These are phyloP conservation scores for Pherbina coryleti DNA, from an alignment of 2,888 invertebrate species.

Conservation along the genomic window DNA sequence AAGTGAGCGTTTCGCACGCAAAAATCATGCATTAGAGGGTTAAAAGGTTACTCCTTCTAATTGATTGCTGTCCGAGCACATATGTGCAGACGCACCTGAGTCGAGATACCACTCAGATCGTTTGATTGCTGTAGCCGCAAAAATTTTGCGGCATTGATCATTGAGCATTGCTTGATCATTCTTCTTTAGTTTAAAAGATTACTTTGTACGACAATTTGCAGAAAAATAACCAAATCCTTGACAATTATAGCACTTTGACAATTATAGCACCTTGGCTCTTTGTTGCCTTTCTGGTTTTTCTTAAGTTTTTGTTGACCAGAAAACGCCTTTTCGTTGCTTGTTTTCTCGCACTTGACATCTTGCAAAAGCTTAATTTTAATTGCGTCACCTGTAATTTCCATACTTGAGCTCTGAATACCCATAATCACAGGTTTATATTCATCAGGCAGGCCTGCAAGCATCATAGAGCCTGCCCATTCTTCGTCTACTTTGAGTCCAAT, in stretches of 20 bases:
- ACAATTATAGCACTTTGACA: constrained; percentile 18
- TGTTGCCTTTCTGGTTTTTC: constrained; percentile 19
- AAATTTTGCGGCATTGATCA: no score
- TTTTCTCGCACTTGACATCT: constrained; percentile 23
- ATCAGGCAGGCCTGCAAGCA: constrained; percentile 34
- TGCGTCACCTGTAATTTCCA: constrained; percentile 30
- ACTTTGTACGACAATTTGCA: constrained; percentile 32
- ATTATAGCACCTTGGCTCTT: no score
- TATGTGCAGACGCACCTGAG: no score
- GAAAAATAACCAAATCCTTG: constrained; percentile 28
- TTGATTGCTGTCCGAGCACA: no score
- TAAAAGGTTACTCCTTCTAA: no score
- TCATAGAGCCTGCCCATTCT: constrained; percentile 34
- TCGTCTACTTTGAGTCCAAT: constrained; percentile 19
- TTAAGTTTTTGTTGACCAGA: constrained; percentile 8
- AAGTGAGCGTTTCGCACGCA: no score
- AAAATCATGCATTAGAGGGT: no score
- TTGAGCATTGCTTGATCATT: no score
- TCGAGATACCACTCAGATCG: no score
- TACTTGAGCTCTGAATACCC: constrained; percentile 35
- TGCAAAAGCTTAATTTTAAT: constrained; percentile 39
- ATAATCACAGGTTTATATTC: constrained; percentile 36
- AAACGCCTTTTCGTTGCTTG: not conserved
- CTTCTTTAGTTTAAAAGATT: not conserved
- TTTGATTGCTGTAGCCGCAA: no score